A percentile compares a stretch with the other conserved stretches of the same genome.
These are phyloP conservation scores for Melanerpes formicivorus DNA, from an alignment of 2,113 vertebrate genomes.

Conservation along the genomic window DNA sequence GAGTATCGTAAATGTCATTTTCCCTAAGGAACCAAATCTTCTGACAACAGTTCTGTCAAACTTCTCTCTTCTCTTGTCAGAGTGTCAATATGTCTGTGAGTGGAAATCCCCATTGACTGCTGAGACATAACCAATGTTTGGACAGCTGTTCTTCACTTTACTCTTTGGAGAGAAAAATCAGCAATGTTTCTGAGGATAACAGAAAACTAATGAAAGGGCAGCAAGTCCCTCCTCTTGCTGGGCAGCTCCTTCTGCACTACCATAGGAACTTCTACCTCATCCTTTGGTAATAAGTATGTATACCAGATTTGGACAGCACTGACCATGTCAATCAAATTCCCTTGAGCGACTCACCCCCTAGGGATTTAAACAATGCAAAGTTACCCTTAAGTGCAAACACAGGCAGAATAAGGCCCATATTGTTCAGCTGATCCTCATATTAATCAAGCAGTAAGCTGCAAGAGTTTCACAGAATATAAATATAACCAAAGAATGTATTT, in stretches of 20 bases:
- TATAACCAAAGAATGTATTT: background rate
- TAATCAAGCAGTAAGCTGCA: background rate
- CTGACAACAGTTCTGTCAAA: background rate
- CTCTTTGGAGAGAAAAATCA: conserved; percentile 12
- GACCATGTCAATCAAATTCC: background rate
- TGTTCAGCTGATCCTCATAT: background rate
- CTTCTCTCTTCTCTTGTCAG: background rate
- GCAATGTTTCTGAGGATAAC: conserved; percentile 13
- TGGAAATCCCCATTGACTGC: conserved; percentile 23
- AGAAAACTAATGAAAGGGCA: conserved; percentile 26
- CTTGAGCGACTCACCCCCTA: background rate
- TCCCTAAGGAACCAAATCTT: background rate
- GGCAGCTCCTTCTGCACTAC: background rate
- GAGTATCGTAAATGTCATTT: conserved; percentile 15
- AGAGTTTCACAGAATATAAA: background rate
- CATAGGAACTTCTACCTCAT: background rate
- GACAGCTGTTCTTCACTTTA: conserved; percentile 62
- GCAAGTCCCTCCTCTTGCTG: background rate
- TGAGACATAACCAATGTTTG: conserved; percentile 57
- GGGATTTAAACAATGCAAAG: background rate
- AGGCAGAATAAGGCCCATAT: background rate
- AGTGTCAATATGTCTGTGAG: background rate
- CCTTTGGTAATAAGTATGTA: background rate
- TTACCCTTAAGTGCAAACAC: background rate
- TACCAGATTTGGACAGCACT: background rate